Percentiles rank a stretch among this genome's conserved stretches.
These are phyloP conservation scores for Saxicola maurus DNA, from an alignment of 2,797 vertebrate species.

Conservation along the genomic window DNA sequence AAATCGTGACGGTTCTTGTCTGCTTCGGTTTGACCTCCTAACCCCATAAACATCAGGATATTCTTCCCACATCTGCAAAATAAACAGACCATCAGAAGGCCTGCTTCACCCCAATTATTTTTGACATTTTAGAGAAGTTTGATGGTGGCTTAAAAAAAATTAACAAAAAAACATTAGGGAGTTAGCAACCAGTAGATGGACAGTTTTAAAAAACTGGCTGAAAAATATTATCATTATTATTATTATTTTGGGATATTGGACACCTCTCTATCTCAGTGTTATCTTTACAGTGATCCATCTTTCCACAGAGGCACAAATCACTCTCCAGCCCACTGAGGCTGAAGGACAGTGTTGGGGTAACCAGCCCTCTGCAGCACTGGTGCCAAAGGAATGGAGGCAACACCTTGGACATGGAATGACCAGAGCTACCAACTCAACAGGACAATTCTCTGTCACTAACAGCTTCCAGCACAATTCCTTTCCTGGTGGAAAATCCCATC, in stretches of 20 bases:
- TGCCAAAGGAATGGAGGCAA: not conserved
- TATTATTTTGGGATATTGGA: not conserved
- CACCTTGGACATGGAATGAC: not conserved
- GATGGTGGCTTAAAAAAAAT: not conserved
- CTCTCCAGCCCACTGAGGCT: not conserved
- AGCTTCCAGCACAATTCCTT: not conserved
- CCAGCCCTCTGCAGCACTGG: not conserved
- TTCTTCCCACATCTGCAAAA: conserved; percentile 98
- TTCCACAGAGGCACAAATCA: not conserved
- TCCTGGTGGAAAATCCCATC: not conserved
- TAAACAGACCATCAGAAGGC: conserved; percentile 62
- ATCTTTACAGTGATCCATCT: not conserved
- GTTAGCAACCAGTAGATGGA: not conserved
- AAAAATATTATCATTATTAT: not conserved
- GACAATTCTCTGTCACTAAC: not conserved
- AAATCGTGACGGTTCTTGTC: conserved; percentile 94
- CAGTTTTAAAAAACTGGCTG: conserved; percentile 8
- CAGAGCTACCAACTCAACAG: not conserved
- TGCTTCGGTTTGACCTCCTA: conserved; percentile 93
- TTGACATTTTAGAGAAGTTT: conserved; percentile 20
- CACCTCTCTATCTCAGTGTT: not conserved
- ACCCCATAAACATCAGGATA: conserved; percentile 98
- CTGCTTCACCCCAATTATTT: conserved; percentile 40
- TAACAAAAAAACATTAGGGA: not conserved
- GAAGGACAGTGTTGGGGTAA: not conserved